These are phyloP conservation scores for Ctenodactylus gundi DNA, from an alignment of 2,113 vertebrate species.

Conservation along the genomic window DNA sequence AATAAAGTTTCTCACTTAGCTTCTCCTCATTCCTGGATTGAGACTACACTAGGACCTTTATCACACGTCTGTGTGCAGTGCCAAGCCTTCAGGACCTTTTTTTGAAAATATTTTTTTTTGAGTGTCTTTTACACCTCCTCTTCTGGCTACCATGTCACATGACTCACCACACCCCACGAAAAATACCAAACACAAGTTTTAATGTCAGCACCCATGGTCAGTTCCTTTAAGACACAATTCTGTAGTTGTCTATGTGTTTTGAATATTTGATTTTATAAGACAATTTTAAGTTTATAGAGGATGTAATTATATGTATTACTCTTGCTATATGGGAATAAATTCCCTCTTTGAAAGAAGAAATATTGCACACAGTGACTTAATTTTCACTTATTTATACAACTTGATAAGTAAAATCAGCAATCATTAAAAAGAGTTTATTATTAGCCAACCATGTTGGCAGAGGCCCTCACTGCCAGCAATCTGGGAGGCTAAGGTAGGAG, in stretches of 20 bases:
- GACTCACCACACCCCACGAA: neutral
- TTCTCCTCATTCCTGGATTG: neutral
- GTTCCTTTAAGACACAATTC: neutral
- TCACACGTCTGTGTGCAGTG: rapidly evolving
- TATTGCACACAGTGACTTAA: neutral
- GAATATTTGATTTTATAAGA: neutral
- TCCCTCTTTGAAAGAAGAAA: neutral
- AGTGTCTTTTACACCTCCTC: neutral
- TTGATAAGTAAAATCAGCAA: neutral
- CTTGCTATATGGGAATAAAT: neutral
- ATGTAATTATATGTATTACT: neutral
- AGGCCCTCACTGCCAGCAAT: too few species aligned
- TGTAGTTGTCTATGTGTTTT: neutral
- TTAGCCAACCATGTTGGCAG: too few species aligned
- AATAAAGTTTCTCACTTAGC: neutral
- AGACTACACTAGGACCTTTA: neutral
- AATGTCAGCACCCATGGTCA: too few species aligned
- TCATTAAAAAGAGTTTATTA: neutral
- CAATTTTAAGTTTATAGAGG: neutral
- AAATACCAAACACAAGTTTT: too few species aligned
- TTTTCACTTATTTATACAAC: neutral
- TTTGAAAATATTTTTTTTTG: neutral
- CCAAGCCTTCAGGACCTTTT: neutral
- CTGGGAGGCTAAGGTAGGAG: too few species aligned
- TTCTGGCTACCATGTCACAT: neutral